phyloP scores from a whole-genome alignment of 2,888 invertebrate genomes.

The Apodemia duryi region DNA sequence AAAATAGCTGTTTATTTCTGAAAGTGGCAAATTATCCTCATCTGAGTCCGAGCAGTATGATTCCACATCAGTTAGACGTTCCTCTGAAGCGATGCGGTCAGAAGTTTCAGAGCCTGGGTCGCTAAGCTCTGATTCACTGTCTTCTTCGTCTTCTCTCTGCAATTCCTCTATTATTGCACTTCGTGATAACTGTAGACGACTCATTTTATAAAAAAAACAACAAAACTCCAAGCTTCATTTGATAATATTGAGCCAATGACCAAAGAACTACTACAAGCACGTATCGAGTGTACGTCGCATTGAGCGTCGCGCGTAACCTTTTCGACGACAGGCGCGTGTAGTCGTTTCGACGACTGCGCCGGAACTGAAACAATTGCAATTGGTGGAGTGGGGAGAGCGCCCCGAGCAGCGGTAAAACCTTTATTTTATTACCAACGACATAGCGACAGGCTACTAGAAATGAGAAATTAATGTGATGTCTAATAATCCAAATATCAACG shows the following conservation, averaged over 20 bases:
- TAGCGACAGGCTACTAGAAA: slow-evolving; percentile 2
- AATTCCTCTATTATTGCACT: too few species aligned
- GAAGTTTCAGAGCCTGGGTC: too few species aligned
- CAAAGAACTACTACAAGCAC: slow-evolving; percentile 32
- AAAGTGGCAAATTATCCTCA: too few species aligned
- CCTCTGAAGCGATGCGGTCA: too few species aligned
- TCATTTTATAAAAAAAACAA: too few species aligned
- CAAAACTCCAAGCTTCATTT: too few species aligned
- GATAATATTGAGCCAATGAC: slow-evolving; percentile 24
- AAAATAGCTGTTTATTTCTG: too few species aligned
- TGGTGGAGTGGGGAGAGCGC: background rate
- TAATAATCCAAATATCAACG: background rate
- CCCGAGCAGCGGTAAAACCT: background rate
- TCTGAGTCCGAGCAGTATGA: too few species aligned
- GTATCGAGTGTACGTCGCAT: slow-evolving; percentile 16
- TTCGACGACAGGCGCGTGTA: slow-evolving; percentile 30
- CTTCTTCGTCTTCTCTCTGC: too few species aligned
- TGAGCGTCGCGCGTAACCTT: slow-evolving; percentile 29
- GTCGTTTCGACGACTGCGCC: slow-evolving; percentile 28
- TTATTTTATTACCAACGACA: background rate
- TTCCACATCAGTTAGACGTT: too few species aligned
- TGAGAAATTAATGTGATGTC: background rate
- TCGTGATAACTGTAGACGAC: too few species aligned
- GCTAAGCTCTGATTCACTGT: too few species aligned
- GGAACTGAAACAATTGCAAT: background rate